Evolutionary conservation across 2,113 vertebrate genomes (phyloP).

Genomic region (Canis aureus): DNA sequence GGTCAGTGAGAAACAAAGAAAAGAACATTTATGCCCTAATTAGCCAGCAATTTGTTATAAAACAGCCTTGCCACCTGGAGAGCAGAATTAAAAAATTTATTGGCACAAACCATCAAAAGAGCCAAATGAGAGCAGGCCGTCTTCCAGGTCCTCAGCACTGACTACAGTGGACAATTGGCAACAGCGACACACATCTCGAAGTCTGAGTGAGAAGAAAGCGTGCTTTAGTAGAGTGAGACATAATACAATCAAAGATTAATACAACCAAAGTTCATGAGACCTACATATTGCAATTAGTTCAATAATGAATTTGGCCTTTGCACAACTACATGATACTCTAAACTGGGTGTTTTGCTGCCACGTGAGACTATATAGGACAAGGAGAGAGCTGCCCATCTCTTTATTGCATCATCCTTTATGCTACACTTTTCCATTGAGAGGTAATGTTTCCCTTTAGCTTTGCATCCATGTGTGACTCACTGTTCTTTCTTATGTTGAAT

Average conservation of each 20-base stretch:
- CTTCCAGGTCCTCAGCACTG: neutral
- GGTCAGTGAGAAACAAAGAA: slow-evolving; percentile 46
- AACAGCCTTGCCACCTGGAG: slow-evolving; percentile 69
- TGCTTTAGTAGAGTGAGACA: neutral
- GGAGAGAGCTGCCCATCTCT: neutral
- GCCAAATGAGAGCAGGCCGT: slow-evolving; percentile 63
- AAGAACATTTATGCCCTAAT: slow-evolving; percentile 64
- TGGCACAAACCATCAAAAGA: slow-evolving; percentile 55
- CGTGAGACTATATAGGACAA: neutral
- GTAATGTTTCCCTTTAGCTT: neutral
- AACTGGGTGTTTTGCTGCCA: neutral
- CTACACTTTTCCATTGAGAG: neutral
- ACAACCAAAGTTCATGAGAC: neutral
- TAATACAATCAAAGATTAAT: neutral
- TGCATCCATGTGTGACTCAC: neutral
- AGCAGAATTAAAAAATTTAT: slow-evolving; percentile 61
- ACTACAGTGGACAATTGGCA: neutral
- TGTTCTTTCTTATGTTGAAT: neutral
- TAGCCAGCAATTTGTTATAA: slow-evolving; percentile 70
- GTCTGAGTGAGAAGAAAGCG: neutral
- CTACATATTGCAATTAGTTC: neutral
- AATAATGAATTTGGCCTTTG: neutral
- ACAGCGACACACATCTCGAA: rapidly evolving
- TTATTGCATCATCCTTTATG: neutral
- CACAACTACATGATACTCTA: neutral